Evolutionary conservation across 2,888 invertebrate genomes (phyloP).

Genomic region (Megaustenia siamemsis): DNA sequence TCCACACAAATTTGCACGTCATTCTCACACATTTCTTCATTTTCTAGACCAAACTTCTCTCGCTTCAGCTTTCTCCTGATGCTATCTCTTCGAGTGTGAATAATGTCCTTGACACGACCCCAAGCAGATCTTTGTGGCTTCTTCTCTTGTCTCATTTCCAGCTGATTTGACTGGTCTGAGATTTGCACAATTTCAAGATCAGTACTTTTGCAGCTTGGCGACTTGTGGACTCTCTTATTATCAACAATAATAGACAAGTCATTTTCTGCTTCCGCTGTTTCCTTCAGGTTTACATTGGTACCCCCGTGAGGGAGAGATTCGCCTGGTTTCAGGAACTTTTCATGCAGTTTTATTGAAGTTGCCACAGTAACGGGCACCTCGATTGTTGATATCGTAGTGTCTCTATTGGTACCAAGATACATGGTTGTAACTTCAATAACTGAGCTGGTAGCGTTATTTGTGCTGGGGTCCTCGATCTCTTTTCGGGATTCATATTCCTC

Average conservation of each 20-base stretch:
- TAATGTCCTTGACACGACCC: constrained; percentile 89
- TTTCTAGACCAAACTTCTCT: constrained; percentile 58
- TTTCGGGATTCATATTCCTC: constrained; percentile 66
- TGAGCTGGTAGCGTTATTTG: constrained; percentile 58
- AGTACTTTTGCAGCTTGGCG: constrained; percentile 70
- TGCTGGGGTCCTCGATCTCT: constrained; percentile 51
- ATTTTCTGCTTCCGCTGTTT: constrained; percentile 55
- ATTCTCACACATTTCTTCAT: constrained; percentile 70
- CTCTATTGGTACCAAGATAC: constrained; percentile 52
- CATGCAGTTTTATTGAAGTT: constrained; percentile 46
- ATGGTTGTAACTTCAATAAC: constrained; percentile 61
- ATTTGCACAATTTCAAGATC: constrained; percentile 53
- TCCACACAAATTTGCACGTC: constrained; percentile 66
- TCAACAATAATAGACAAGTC: constrained; percentile 43
- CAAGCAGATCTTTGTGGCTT: constrained; percentile 85
- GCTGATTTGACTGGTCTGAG: constrained; percentile 5
- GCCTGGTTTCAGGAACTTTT: constrained; percentile 60
- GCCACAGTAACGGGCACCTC: neutral
- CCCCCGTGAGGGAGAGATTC: constrained; percentile 66
- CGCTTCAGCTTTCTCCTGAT: constrained; percentile 83
- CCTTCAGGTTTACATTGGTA: constrained; percentile 65
- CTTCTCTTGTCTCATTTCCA: constrained; percentile 57
- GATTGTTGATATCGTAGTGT: neutral
- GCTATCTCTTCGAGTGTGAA: constrained; percentile 86
- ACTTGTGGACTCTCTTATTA: constrained; percentile 61